Evolutionary conservation across 2,113 vertebrate species (phyloP).

Genomic region (Irena cyanogastra): DNA sequence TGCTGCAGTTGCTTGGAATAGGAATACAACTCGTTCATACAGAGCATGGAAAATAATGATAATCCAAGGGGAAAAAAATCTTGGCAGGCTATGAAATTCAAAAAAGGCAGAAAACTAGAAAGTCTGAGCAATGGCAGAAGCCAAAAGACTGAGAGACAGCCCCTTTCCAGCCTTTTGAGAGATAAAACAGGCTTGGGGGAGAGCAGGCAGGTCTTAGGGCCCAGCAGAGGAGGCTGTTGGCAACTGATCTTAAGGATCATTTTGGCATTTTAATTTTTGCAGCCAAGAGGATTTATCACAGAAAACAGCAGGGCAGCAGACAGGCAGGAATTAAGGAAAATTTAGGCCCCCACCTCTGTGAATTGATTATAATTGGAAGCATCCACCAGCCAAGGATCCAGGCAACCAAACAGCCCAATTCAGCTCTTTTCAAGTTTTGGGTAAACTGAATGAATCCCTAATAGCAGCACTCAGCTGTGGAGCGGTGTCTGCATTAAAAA

Average conservation of each 20-base stretch:
- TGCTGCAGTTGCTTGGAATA: background rate
- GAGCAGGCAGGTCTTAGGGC: background rate
- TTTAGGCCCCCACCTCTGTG: background rate
- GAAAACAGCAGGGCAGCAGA: background rate
- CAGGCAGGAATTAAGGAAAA: background rate
- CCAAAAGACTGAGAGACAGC: background rate
- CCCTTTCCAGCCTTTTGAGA: too few relatives aligned
- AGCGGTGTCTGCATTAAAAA: background rate
- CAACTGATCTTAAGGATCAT: background rate
- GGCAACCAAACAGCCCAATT: background rate
- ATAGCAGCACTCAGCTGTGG: background rate
- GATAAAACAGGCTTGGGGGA: background rate
- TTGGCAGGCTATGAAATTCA: background rate
- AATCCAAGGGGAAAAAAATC: background rate
- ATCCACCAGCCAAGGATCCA: background rate
- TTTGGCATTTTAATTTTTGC: background rate
- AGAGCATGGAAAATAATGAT: slow-evolving; percentile 34
- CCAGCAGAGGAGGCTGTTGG: background rate
- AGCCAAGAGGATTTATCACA: background rate
- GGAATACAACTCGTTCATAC: background rate
- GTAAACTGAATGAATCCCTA: background rate
- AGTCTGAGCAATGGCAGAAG: background rate
- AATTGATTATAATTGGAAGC: background rate
- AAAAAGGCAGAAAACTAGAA: background rate
- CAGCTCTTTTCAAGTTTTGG: background rate